Evolutionary conservation across 1,140 invertebrate genomes (phyloP), one percentile per base, ranked within the genome.

Genomic region (Mactra quadrangularis): DNA sequence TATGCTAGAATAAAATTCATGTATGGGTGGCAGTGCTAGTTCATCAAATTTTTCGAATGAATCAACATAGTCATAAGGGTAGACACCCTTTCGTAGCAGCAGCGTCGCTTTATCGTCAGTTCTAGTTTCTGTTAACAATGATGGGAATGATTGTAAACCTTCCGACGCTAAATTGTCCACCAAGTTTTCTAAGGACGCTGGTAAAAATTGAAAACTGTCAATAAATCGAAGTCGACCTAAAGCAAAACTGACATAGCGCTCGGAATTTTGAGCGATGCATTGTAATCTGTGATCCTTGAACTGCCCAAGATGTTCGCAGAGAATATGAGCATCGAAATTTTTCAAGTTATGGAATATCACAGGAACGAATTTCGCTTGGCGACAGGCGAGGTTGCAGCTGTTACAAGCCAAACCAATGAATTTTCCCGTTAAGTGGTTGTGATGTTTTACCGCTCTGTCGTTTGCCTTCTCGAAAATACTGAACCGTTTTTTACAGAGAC

Each of bases 251-350:
- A 83, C 78, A 41, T 62, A 72, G n/a, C 35, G 83, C 64, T 94
- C 93, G 86, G 93, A 89, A n/a, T n/a, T n/a, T n/a, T n/a, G n/a
- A n/a, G n/a, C n/a, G n/a, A n/a, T n/a, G n/a, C n/a, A n/a, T n/a
- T 47, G 88, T 33, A 92, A 89, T 41, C 87, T 15, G 9, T 81
- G 87, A 33, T 86, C 70, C 86, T 89, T 66, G 11, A 85, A 9
- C 35, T 52, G 38, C 22, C 85, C 83, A 25, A 93, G 59, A 35
- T 84, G 79, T n/a, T n/a, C n/a, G n/a, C n/a, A n/a, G n/a, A n/a
- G n/a, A n/a, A n/a, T n/a, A n/a, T n/a, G n/a, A n/a, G n/a, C n/a
- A n/a, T n/a, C n/a, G n/a, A n/a, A n/a, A n/a, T n/a, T n/a, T n/a
- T n/a, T n/a, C n/a, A n/a, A n/a, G n/a, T n/a, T n/a, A n/a, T n/a